Evolutionary conservation across 2,797 vertebrate species (phyloP).

Genomic region (Cuculus canorus): DNA sequence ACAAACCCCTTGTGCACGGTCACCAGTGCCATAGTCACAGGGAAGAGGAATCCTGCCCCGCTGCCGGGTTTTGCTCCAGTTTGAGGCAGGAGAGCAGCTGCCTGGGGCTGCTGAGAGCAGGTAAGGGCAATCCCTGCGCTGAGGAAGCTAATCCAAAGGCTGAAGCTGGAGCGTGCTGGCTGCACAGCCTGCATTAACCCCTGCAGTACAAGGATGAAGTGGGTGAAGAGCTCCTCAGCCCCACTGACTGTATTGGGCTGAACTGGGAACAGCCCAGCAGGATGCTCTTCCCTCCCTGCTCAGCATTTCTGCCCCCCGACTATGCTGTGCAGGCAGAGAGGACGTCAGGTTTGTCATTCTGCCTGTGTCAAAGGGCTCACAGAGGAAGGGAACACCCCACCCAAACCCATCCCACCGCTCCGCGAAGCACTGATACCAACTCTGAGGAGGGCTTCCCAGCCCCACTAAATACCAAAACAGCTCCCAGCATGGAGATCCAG

Average conservation of each 20-base stretch:
- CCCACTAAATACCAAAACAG: accelerated
- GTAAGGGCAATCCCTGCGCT: background rate
- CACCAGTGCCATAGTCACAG: accelerated
- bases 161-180: accelerated
- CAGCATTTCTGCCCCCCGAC: background rate
- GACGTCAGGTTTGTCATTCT: accelerated
- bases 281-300: background rate
- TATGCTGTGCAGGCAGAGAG: background rate
- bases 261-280: background rate
- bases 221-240: background rate
- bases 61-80: accelerated
- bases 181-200: background rate
- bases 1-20: accelerated
- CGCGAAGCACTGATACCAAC: accelerated
- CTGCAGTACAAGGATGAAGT: accelerated
- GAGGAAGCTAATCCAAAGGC: background rate
- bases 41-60: background rate
- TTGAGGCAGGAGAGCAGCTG: background rate
- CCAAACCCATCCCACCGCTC: background rate
- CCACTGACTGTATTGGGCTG: background rate
- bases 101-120: background rate
- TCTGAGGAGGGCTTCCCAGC: background rate
- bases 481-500: background rate
- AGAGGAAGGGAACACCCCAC: background rate
- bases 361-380: background rate